A percentile compares a stretch with the other conserved stretches of the same genome.
These are phyloP conservation scores for Ardeotis arabs DNA, from an alignment of 2,113 vertebrate species.

Conservation along the genomic window DNA sequence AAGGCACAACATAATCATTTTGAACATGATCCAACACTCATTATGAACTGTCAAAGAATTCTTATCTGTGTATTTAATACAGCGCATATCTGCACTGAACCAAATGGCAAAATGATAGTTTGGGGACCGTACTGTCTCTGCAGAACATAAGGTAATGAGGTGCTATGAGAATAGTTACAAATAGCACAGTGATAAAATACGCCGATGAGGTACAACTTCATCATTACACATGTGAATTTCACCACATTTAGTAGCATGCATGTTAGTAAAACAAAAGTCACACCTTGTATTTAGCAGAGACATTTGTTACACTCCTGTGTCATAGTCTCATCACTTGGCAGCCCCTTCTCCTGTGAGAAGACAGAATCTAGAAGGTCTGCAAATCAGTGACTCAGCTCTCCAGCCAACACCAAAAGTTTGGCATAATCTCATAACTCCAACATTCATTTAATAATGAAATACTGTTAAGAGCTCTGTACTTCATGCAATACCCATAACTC, in stretches of 20 bases:
- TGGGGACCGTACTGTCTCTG: not conserved
- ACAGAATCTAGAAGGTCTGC: not conserved
- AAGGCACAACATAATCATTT: not conserved
- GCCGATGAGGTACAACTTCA: not conserved
- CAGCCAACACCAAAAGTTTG: not conserved
- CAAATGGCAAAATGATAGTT: not conserved
- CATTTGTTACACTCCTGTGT: not conserved
- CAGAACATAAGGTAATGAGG: conserved; percentile 10
- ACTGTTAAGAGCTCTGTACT: too few relatives aligned
- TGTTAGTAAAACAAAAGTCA: not conserved
- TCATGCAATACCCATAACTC: too few relatives aligned
- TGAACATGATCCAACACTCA: conserved; percentile 25
- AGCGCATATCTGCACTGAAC: conserved; percentile 19
- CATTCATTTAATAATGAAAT: too few relatives aligned
- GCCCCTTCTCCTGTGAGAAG: not conserved
- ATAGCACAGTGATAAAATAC: not conserved
- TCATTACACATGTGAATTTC: not conserved
- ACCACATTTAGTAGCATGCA: not conserved
- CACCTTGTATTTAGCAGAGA: not conserved
- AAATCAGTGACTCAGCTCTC: not conserved
- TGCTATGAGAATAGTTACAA: not conserved
- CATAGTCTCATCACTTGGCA: not conserved
- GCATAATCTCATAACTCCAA: too few relatives aligned
- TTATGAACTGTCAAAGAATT: conserved; percentile 37
- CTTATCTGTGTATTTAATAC: conserved; percentile 48